Evolutionary conservation across 2,888 invertebrate genomes (phyloP).

Genomic region (Chelonus formosanus): DNA sequence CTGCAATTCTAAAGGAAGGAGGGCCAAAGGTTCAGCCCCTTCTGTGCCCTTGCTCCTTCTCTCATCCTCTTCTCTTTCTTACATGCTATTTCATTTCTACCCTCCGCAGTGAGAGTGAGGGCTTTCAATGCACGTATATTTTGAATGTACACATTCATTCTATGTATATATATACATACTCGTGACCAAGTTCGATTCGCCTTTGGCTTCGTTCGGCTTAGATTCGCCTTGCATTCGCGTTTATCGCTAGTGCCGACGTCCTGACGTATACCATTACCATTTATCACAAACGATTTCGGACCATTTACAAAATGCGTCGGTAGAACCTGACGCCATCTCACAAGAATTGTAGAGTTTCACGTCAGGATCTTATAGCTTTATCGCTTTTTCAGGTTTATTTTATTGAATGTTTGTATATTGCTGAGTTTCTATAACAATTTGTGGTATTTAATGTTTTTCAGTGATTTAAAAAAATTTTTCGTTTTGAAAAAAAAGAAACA

Average conservation of each 20-base stretch:
- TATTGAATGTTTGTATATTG: constrained; percentile 20
- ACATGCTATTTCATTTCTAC: constrained; percentile 3
- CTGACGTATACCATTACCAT: constrained; percentile 51
- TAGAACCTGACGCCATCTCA: constrained; percentile 33
- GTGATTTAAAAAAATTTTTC: constrained; percentile 4
- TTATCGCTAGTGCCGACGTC: constrained; percentile 40
- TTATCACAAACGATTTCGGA: constrained; percentile 48
- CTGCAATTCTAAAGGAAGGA: constrained; percentile 38
- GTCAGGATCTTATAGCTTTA: constrained; percentile 20
- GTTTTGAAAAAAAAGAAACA: neutral
- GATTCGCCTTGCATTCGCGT: constrained; percentile 32
- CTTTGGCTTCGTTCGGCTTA: constrained; percentile 26
- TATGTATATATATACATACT: constrained; percentile 1
- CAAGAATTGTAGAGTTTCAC: constrained; percentile 38
- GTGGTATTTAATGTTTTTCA: neutral
- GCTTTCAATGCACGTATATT: constrained; percentile 8
- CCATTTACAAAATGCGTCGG: constrained; percentile 47
- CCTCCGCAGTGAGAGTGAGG: constrained; percentile 3
- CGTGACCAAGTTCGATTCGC: constrained; percentile 28
- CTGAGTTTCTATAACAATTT: constrained; percentile 3
- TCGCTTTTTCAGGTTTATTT: constrained; percentile 16
- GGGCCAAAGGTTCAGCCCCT: constrained; percentile 30
- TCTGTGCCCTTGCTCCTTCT: constrained; percentile 10
- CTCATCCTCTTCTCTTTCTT: constrained; percentile 19
- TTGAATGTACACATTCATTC: constrained; percentile 4